Evolutionary conservation across 1,140 invertebrate species (phyloP), one percentile per base, ranked within the genome.

Genomic region (Orius laevigatus): DNA sequence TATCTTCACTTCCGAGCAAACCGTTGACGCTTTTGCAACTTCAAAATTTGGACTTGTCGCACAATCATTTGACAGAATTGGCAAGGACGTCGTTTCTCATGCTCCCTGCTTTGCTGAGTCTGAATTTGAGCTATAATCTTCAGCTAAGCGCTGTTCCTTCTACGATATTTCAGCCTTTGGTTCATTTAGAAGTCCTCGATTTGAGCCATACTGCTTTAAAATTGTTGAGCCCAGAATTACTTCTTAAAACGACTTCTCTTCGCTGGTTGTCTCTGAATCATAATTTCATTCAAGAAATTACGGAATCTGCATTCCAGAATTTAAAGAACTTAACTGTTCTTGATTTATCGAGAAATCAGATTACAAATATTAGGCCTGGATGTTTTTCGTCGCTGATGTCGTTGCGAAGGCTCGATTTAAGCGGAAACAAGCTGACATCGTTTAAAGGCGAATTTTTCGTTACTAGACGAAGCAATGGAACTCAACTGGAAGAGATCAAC

Each of bases 361-460:
- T 90, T n/a, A 72, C 70, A 9, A 78, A 72, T 36, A 81, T 89
- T n/a, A 70, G 76, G 31, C 74, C 73, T 18, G 71, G 72, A 0
- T 71, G 76, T 12, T 79, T 79, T 63, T 70, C 74, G 3, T 74
- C 76, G 58, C 66, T 76, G 5, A 79, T 79, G 66, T 78, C 78
- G 48, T 66, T 88, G 33, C 70, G 73, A 54, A 64, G 69, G 49
- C 63, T 88, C 35, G 74, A 74, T 55, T 57, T 87, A 6, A 75
- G 71, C 50, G 73, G 73, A 9, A 86, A 86, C 61, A 71, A 77
- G 59, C 57, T 86, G 49, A 77, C 69, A 36, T 75, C 78, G 1
- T 85, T 86, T 56, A 84, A 81, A 66, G 81, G 79, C 3, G 81
- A 85, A 60, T 79, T 79, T 56, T 84, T 84, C 58, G 76, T 76